phyloP scores from a whole-genome alignment of 2,797 vertebrate species.

The Hipposideros larvatus region DNA sequence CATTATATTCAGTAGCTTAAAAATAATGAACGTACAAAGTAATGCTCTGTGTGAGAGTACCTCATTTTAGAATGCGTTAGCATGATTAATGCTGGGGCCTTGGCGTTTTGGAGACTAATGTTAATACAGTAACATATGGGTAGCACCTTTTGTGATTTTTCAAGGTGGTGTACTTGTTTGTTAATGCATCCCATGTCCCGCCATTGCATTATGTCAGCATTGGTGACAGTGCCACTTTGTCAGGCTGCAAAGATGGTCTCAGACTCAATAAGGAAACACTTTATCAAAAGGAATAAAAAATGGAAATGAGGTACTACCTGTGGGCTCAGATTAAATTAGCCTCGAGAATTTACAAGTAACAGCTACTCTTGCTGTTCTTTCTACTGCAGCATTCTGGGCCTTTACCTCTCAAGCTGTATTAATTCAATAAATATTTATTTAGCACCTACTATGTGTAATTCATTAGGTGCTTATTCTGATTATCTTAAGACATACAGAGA shows the following conservation, averaged over 20 bases:
- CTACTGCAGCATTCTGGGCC: not conserved
- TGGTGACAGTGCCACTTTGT: conserved; percentile 43
- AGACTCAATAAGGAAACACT: conserved; percentile 63
- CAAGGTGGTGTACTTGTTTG: conserved; percentile 4
- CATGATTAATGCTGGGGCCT: not conserved
- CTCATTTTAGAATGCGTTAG: conserved; percentile 27
- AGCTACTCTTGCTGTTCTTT: not conserved
- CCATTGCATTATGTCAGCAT: not conserved
- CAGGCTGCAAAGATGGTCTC: conserved; percentile 36
- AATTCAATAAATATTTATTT: conserved; percentile 29
- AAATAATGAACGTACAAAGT: conserved; percentile 61
- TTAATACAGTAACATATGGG: not conserved
- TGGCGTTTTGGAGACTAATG: conserved; percentile 50
- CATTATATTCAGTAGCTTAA: conserved; percentile 35
- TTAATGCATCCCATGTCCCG: not conserved
- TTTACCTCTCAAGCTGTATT: not conserved
- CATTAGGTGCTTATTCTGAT: not conserved
- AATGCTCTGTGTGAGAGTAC: not conserved
- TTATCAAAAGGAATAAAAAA: conserved; percentile 72
- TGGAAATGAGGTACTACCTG: conserved; percentile 63
- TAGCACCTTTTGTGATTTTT: conserved; percentile 30
- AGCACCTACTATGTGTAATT: not conserved
- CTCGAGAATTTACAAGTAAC: not conserved
- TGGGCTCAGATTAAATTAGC: conserved; percentile 37
- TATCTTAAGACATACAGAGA: not conserved